These are phyloP conservation scores for Anoplolepis gracilipes DNA, from an alignment of 1,140 invertebrate genomes.

Conservation along the genomic window DNA sequence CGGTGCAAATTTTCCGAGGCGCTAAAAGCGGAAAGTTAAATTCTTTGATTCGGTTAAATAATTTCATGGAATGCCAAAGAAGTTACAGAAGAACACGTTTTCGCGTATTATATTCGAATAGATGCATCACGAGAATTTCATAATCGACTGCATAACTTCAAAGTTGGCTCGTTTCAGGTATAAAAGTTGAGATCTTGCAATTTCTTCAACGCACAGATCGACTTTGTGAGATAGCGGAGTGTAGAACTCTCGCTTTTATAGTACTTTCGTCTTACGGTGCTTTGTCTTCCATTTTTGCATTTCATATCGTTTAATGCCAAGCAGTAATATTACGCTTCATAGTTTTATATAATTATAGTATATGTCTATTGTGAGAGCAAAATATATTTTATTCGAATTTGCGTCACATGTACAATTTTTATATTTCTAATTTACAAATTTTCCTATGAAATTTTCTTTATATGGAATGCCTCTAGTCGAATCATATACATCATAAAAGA, in stretches of 20 bases:
- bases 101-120: conserved; percentile 48
- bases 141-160: conserved; percentile 61
- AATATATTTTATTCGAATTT: not conserved
- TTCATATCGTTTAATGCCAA: conserved; percentile 23
- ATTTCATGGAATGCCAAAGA: conserved; percentile 49
- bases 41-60: conserved; percentile 58
- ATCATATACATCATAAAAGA: not conserved
- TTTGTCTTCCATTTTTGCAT: conserved; percentile 27
- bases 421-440: not conserved
- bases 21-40: conserved; percentile 23
- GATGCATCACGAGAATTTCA: conserved; percentile 60
- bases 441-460: not conserved
- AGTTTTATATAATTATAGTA: conserved; percentile 2
- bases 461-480: not conserved
- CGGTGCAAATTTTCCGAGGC: not conserved
- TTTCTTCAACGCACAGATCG: conserved; percentile 41
- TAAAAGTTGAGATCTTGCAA: conserved; percentile 57
- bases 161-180: conserved; percentile 46
- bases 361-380: not conserved
- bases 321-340: not conserved
- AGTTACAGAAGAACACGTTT: conserved; percentile 44
- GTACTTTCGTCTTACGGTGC: not conserved
- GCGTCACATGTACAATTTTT: not conserved
- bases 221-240: conserved; percentile 35
- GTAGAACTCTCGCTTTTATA: conserved; percentile 41